Evolutionary conservation across 2,888 invertebrate genomes (phyloP).

Genomic region (Rosalia funebris): DNA sequence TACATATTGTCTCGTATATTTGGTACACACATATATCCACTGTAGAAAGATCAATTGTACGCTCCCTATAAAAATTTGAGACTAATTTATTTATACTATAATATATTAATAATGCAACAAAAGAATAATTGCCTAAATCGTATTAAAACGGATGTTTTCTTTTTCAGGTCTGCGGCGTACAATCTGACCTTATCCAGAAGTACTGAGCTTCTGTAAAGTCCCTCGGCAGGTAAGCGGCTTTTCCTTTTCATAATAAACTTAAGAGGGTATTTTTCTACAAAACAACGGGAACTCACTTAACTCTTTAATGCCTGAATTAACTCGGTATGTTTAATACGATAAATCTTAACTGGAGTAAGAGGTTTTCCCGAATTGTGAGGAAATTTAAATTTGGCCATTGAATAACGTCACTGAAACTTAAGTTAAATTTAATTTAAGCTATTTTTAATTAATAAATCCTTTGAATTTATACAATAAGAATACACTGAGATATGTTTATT

Average conservation of each 20-base stretch:
- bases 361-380: background rate
- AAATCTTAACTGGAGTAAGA: conserved; percentile 31
- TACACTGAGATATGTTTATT: too few relatives aligned
- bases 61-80: too few relatives aligned
- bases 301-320: conserved; percentile 46
- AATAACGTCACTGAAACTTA: too few relatives aligned
- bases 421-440: too few relatives aligned
- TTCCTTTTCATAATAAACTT: conserved; percentile 43
- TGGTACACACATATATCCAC: too few relatives aligned
- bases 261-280: conserved; percentile 42
- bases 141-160: conserved; percentile 32
- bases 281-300: conserved; percentile 49
- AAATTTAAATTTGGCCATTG: conserved; percentile 2
- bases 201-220: conserved; percentile 30
- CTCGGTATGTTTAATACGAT: conserved; percentile 40
- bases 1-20: too few relatives aligned
- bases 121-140: conserved; percentile 31
- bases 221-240: conserved; percentile 45
- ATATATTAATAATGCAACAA: conserved; percentile 2
- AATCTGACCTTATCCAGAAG: conserved; percentile 35
- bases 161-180: conserved; percentile 20
- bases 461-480: too few relatives aligned
- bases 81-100: conserved; percentile 2
- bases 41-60: too few relatives aligned
- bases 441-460: too few relatives aligned